A percentile compares a stretch with the other conserved stretches of the same genome.
Evolutionary conservation across 2,113 vertebrate genomes (phyloP).

Genomic region (Acanthochromis polyacanthus): DNA sequence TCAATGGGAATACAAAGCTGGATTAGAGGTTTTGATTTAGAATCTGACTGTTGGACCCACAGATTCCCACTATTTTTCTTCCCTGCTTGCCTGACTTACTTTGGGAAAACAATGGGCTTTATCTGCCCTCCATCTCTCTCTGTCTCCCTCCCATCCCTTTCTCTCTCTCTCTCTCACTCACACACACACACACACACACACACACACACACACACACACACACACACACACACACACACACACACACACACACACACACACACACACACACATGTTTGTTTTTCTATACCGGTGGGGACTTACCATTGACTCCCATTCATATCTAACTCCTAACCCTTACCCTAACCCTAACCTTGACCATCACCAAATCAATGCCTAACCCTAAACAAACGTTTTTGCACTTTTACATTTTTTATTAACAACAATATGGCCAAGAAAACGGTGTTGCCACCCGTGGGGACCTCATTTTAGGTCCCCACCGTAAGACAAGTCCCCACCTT

Average conservation of each 20-base stretch:
- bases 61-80: conserved; percentile 20
- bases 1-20: conserved; percentile 18
- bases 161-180: not conserved
- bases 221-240: conserved; percentile 10
- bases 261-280: no score
- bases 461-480: no score
- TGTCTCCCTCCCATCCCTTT: conserved; percentile 1
- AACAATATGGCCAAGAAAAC: no score
- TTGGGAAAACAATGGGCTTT: not conserved
- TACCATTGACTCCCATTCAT: no score
- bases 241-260: conserved; percentile 15
- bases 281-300: no score
- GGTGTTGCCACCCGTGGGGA: no score
- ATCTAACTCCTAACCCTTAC: no score
- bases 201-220: conserved; percentile 14
- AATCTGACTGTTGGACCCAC: not conserved
- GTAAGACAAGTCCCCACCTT: no score
- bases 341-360: no score
- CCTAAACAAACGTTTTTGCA: no score
- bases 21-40: conserved; percentile 23
- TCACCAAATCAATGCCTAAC: no score
- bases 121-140: conserved; percentile 28
- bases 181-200: conserved; percentile 11
- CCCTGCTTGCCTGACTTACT: conserved; percentile 6
- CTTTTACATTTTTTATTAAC: no score